A percentile compares a stretch with the other conserved stretches of the same genome.
Conservation (phyloP, 2,888 invertebrate species). For the Eudemis profundana region DNA sequence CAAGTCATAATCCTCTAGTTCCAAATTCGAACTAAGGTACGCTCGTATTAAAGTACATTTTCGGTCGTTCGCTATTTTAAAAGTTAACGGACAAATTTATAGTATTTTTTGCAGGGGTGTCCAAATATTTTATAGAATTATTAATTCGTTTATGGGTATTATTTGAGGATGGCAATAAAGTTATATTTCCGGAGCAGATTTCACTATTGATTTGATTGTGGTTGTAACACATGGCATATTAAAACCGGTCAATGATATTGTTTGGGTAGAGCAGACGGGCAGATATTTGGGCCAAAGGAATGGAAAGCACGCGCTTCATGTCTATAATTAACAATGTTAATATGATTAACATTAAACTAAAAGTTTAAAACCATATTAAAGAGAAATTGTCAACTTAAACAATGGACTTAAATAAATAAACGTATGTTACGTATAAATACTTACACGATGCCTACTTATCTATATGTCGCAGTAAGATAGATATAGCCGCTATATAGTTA, state of each 20-base stretch:
- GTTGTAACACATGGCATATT: slow-evolving; percentile 23
- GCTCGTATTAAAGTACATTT: not conserved
- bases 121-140: slow-evolving; percentile 31
- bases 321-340: no score
- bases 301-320: no score
- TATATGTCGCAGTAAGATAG: no score
- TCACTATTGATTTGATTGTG: slow-evolving; percentile 22
- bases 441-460: no score
- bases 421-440: no score
- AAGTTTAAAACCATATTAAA: no score
- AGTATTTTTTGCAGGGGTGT: slow-evolving; percentile 8
- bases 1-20: not conserved
- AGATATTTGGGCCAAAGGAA: not conserved
- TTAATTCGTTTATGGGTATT: slow-evolving; percentile 1
- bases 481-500: no score
- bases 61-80: not conserved
- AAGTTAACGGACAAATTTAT: not conserved
- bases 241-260: not conserved
- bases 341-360: no score
- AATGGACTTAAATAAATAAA: no score
- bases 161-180: slow-evolving; percentile 23
- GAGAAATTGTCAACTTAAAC: no score
- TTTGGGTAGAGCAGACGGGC: not conserved
- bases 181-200: slow-evolving; percentile 29
- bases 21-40: not conserved